phyloP scores from a whole-genome alignment of 2,888 invertebrate genomes.

The Theodoxus fluviatilis region DNA sequence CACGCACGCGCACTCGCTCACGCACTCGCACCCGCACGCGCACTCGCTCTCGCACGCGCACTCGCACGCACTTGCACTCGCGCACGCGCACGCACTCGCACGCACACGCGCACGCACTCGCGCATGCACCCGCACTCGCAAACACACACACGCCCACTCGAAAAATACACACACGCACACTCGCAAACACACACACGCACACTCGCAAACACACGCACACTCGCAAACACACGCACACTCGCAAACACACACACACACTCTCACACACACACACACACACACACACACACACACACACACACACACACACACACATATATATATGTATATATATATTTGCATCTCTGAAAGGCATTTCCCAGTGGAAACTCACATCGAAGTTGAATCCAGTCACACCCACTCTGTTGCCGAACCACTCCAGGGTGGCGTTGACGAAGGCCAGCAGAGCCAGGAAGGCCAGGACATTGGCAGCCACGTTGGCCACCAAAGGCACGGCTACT shows the following conservation, averaged over 20 bases:
- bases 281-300: background rate
- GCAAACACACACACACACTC: background rate
- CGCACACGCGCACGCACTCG: background rate
- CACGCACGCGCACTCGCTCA: background rate
- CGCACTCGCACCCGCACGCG: background rate
- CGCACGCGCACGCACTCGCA: background rate
- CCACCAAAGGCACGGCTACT: conserved; percentile 81
- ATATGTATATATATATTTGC: too few relatives aligned
- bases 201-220: background rate
- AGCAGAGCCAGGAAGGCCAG: conserved; percentile 90
- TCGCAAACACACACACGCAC: background rate
- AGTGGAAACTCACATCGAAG: conserved; percentile 66
- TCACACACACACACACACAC: conserved; percentile 1
- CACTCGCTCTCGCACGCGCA: background rate
- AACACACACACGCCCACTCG: too few relatives aligned
- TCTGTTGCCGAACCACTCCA: conserved; percentile 70
- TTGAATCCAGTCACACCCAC: conserved; percentile 74
- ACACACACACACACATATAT: background rate
- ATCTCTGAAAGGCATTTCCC: too few relatives aligned
- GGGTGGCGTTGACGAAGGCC: conserved; percentile 81
- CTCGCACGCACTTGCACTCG: too few relatives aligned
- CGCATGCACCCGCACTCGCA: background rate
- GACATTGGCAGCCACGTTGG: conserved; percentile 88
- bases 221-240: background rate
- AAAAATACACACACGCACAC: background rate